Evolutionary conservation across 2,797 vertebrate species (phyloP).

Genomic region (Onychomys torridus): DNA sequence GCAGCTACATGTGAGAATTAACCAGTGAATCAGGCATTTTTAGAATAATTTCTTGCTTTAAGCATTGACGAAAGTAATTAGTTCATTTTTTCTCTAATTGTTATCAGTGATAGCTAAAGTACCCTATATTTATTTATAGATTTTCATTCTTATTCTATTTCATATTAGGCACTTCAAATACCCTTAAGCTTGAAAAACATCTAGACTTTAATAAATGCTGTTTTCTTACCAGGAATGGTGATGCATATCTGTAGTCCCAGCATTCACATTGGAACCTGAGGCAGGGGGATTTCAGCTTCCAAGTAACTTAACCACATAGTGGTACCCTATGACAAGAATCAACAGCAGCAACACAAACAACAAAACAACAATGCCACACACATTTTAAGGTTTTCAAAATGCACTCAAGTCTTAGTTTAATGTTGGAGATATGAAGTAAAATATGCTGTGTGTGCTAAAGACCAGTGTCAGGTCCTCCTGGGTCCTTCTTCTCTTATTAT

Average conservation of each 20-base stretch:
- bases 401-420: constrained; percentile 25
- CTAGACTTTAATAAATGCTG: background rate
- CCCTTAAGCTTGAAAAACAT: constrained; percentile 2
- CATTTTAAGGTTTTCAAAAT: constrained; percentile 25
- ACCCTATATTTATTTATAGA: constrained; percentile 32
- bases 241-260: background rate
- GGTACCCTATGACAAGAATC: background rate
- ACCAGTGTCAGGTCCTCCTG: background rate
- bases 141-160: constrained; percentile 59
- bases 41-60: constrained; percentile 4
- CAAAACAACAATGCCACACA: background rate
- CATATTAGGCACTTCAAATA: constrained; percentile 47
- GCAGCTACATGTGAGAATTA: background rate
- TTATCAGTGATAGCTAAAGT: constrained; percentile 41
- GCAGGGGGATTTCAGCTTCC: background rate
- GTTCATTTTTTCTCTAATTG: constrained; percentile 42
- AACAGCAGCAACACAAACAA: background rate
- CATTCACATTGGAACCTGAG: background rate
- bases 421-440: constrained; percentile 46
- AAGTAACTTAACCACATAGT: background rate
- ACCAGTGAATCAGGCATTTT: background rate
- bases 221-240: background rate
- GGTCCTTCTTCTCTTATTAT: background rate
- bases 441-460: background rate
- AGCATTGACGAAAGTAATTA: constrained; percentile 7